phyloP scores from a whole-genome alignment of 1,140 invertebrate species.

The Drosophila neocordata region DNA sequence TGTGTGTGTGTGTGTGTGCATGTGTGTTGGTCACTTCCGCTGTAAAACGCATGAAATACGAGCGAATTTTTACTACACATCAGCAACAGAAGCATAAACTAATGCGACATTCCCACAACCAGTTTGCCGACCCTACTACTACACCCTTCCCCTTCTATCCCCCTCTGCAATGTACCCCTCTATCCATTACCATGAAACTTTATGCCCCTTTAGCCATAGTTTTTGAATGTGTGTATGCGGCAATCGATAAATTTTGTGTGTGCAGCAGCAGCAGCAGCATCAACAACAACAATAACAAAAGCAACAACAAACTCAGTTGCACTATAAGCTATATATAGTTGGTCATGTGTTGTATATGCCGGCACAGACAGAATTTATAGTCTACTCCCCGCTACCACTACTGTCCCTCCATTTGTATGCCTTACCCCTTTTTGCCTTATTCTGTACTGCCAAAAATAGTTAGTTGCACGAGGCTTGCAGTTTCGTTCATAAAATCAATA shows the following conservation, averaged over 20 bases:
- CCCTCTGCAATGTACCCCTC: neutral
- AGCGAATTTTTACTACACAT: constrained; percentile 76
- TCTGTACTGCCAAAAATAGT: constrained; percentile 56
- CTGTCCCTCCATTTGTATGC: neutral
- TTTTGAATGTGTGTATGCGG: constrained; percentile 57
- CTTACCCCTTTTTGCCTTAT: neutral
- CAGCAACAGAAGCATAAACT: constrained; percentile 57
- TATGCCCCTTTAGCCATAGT: neutral
- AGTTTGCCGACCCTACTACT: neutral
- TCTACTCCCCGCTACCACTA: constrained; percentile 23
- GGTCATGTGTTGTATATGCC: constrained; percentile 48
- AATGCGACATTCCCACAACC: constrained; percentile 34
- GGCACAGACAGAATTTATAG: constrained; percentile 76
- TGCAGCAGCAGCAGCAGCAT: constrained; percentile 41
- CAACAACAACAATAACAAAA: constrained; percentile 9
- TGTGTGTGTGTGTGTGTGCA: constrained; percentile 18
- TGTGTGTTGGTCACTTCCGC: constrained; percentile 65
- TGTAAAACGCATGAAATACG: constrained; percentile 73
- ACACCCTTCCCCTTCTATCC: too few relatives aligned
- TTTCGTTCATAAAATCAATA: constrained; percentile 78
- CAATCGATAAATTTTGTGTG: constrained; percentile 74
- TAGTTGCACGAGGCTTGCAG: constrained; percentile 40
- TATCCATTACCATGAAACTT: neutral
- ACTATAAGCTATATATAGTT: constrained; percentile 51
- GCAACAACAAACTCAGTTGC: constrained; percentile 27